Base-by-base conservation (phyloP, 1,140 invertebrate genomes). In the Aporrectodea caliginosa region DNA sequence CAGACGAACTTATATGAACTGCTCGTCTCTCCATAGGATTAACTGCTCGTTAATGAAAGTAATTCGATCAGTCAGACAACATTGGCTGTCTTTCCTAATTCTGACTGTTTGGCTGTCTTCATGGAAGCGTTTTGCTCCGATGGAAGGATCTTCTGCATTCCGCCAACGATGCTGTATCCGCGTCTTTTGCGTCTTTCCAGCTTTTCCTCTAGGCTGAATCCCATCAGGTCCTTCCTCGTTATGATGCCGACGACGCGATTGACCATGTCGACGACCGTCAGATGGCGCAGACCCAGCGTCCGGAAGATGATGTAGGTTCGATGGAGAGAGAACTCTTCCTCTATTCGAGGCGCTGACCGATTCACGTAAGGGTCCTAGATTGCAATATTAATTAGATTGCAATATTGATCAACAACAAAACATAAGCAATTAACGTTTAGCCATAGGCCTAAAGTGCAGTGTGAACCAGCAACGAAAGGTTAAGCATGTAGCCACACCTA, bases 231-330 rank as follows among this genome's bases (percentile, higher is more conserved):
- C 34, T 86, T 86, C 29, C 85, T 73, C 16, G 85, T 84, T 1
- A 87, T 80, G 33, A 87, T 84, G 58, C 86, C 86, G 33, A 82
- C 79, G 1, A 85, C 83, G 75, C 81, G 82, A 75, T 85, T 85
- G 22, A 77, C 68, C 14, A 78, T 78, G 77, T 86, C 82, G n/a
- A 84, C 82, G 16, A 86, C 81, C 0, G 82, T 78, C 77, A 86
- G 78, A 69, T 86, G 85, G 27, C 85, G 84, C 29, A 85, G 79
- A 16, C 85, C 85, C 1, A 85, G 71, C n/a, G 80, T 80, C 0
- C 84, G 82, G 79, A 86, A 85, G 35, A 85, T 73, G 33, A 81
- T 81, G 77, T 85, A 85, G 35, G 84, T 80, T 30, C 85, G 78
- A 16, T 84, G 79, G 1, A 86, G 80, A 33, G 84, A 86, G 81